Base-by-base conservation (phyloP, 2,888 invertebrate genomes). In the Hypomecis punctinalis region DNA sequence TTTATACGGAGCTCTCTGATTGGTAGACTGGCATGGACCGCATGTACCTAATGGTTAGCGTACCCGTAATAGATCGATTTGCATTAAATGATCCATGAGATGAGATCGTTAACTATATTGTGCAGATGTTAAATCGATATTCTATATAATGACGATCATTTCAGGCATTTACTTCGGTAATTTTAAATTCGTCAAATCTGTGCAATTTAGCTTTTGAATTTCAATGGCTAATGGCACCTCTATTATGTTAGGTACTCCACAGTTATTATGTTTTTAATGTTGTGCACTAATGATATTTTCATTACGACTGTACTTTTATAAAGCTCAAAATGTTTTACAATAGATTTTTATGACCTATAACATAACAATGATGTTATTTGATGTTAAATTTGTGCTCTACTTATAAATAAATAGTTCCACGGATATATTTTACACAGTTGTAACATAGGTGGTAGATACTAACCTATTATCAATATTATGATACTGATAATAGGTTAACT, bases 81-180 rank as follows among this genome's bases (percentile, higher is more conserved):
- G 90, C 85, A 88, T 91, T 91, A 89, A 91, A 91, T 90, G 88
- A 79, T 78, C 86, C 90, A 80, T 90, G 87, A 83, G 89, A 90
- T 90, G 89, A 89, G 88, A 84, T 84, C 80, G 82, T 74, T 86
- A 90, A 88, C 83, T 81, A 86, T 82, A 82, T 81, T 78, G 80
- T 79, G 73, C 79, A 80, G 82, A 85, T 84, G 82, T 75, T 80
- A 81, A 82, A 81, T 80, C 73, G 74, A 79, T 75, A 78, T 80
- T 76, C 68, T 66, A 76, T 71, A 72, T 82, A 79, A 78, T 79
- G 73, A 75, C 70, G 65, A 58, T 77, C 79, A 74, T 81, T 79
- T 79, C 77, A 74, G 70, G 61, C 78, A 80, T 81, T 80, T 79
- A 81, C 79, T 82, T 81, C 70, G 70, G 74, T 74, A 67, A 74